phyloP scores from a whole-genome alignment of 2,888 invertebrate species.

The Cryptocephalus moraei region DNA sequence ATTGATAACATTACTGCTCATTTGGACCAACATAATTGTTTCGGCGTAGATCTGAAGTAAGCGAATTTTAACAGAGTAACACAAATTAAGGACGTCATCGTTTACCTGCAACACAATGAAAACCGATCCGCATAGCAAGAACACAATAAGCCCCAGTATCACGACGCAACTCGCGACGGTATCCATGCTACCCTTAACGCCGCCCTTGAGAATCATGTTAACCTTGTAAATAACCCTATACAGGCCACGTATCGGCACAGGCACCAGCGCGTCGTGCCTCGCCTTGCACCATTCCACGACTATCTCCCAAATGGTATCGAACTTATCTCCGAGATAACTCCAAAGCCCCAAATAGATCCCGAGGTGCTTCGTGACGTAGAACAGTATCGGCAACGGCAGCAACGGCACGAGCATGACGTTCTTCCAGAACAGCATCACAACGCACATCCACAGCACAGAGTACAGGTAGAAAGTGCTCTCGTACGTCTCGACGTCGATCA shows the following conservation, averaged over 20 bases:
- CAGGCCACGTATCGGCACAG: slow-evolving; percentile 69
- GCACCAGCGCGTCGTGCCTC: slow-evolving; percentile 58
- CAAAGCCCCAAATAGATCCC: slow-evolving; percentile 42
- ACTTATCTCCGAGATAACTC: slow-evolving; percentile 39
- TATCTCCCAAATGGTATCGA: slow-evolving; percentile 14
- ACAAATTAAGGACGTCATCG: slow-evolving; percentile 4
- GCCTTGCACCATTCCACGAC: slow-evolving; percentile 51
- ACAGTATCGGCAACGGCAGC: slow-evolving; percentile 64
- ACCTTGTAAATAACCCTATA: slow-evolving; percentile 57
- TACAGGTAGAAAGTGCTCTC: slow-evolving; percentile 66
- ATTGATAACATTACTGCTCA: slow-evolving; percentile 81
- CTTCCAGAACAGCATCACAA: slow-evolving; percentile 77
- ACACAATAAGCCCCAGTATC: slow-evolving; percentile 73
- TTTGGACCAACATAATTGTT: slow-evolving; percentile 81
- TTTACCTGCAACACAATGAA: slow-evolving; percentile 75
- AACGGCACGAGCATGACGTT: slow-evolving; percentile 74
- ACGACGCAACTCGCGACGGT: slow-evolving; percentile 78
- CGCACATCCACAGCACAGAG: slow-evolving; percentile 69
- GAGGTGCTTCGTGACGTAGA: slow-evolving; percentile 51
- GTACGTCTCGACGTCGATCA: slow-evolving; percentile 37
- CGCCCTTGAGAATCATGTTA: slow-evolving; percentile 50
- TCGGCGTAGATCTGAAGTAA: slow-evolving; percentile 77
- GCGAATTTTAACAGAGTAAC: not conserved
- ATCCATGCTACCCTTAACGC: slow-evolving; percentile 69
- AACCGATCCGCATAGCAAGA: slow-evolving; percentile 66